Evolutionary conservation across 2,888 invertebrate species (phyloP).

Genomic region (Aplocera efformata): DNA sequence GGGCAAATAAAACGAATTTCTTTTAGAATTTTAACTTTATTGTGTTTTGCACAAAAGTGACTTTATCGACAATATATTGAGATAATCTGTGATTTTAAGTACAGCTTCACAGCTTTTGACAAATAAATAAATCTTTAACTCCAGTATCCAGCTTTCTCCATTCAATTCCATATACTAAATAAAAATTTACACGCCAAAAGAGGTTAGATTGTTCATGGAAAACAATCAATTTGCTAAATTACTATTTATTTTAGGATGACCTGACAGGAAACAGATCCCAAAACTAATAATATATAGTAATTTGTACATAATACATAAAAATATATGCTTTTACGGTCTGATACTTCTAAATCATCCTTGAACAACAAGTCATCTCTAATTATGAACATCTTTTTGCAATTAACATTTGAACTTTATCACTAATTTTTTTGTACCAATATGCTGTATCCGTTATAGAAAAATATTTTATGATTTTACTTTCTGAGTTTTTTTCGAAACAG

Average conservation of each 20-base stretch:
- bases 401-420: slow-evolving; percentile 24
- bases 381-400: slow-evolving; percentile 10
- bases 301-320: neutral
- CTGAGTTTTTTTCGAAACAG: neutral
- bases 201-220: slow-evolving; percentile 37
- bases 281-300: neutral
- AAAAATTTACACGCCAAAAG: slow-evolving; percentile 49
- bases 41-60: slow-evolving; percentile 75
- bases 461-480: slow-evolving; percentile 12
- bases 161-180: slow-evolving; percentile 60
- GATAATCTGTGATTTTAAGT: slow-evolving; percentile 75
- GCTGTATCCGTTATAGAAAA: slow-evolving; percentile 33
- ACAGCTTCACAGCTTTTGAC: slow-evolving; percentile 74
- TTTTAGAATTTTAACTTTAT: slow-evolving; percentile 54
- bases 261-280: no score
- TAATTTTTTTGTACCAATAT: slow-evolving; percentile 50
- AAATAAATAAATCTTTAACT: slow-evolving; percentile 61
- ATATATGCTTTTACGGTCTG: neutral
- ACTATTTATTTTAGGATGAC: slow-evolving; percentile 14
- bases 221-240: slow-evolving; percentile 25
- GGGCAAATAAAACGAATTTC: slow-evolving; percentile 24
- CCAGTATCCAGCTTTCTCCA: slow-evolving; percentile 35
- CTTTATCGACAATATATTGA: slow-evolving; percentile 69
- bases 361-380: slow-evolving; percentile 15
- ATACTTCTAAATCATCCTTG: neutral